A percentile compares a stretch with the other conserved stretches of the same genome.
Evolutionary conservation across 2,888 invertebrate species (phyloP).

Genomic region (Seira sanloemensis): DNA sequence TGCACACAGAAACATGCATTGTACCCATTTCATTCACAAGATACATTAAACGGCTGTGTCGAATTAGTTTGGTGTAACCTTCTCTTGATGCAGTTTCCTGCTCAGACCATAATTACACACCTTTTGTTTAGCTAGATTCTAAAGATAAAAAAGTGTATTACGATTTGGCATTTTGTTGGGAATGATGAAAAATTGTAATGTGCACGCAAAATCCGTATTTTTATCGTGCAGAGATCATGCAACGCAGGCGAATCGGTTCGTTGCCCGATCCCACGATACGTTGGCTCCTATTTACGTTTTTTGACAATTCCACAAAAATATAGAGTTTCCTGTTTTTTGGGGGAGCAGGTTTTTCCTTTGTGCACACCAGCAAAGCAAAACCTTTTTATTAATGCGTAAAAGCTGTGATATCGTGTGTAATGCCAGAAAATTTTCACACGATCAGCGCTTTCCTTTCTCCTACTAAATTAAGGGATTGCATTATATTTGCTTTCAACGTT

Average conservation of each 20-base stretch:
- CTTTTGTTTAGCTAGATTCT: neutral
- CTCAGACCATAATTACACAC: slow-evolving; percentile 2
- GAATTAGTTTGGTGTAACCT: neutral
- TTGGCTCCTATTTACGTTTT: slow-evolving; percentile 9
- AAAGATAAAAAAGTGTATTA: neutral
- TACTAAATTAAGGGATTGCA: too few relatives aligned
- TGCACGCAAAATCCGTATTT: slow-evolving; percentile 15
- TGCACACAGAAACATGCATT: too few relatives aligned
- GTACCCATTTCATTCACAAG: too few relatives aligned
- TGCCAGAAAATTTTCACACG: too few relatives aligned
- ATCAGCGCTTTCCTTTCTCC: too few relatives aligned
- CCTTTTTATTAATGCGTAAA: neutral
- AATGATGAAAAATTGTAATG: slow-evolving; percentile 2
- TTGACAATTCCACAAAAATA: slow-evolving; percentile 6
- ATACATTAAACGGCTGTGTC: too few relatives aligned
- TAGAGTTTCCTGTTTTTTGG: neutral
- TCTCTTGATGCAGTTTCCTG: neutral
- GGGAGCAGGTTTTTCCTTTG: neutral
- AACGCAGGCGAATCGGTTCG: neutral
- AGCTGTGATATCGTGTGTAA: neutral
- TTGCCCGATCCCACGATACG: slow-evolving; percentile 12
- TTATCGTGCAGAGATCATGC: neutral
- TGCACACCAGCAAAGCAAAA: neutral
- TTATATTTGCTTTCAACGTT: too few relatives aligned
- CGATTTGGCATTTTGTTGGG: neutral